A percentile compares a stretch with the other conserved stretches of the same genome.
Conservation (phyloP, 2,888 invertebrate species). For the Nephrotoma appendiculata region DNA sequence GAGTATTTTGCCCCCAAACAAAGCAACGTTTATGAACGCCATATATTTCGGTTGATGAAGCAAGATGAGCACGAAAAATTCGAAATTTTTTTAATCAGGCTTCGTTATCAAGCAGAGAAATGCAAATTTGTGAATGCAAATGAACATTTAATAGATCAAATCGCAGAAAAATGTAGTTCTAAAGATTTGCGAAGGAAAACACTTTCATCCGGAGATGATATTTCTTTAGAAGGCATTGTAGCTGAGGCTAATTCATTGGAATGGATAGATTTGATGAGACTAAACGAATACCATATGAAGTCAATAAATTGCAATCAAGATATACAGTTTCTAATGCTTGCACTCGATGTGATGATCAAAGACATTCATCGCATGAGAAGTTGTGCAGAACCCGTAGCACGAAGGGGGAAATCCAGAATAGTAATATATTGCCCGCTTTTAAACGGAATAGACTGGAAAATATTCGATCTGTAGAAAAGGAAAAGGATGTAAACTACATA, state of each 20-base stretch:
- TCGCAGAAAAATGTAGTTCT: constrained; percentile 16
- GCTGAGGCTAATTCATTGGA: constrained; percentile 10
- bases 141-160: constrained; percentile 18
- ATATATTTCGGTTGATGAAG: too few relatives aligned
- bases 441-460: not conserved
- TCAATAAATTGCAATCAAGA: not conserved
- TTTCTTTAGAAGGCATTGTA: constrained; percentile 8
- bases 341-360: not conserved
- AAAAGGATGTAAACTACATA: not conserved
- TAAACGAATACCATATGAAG: not conserved
- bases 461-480: not conserved
- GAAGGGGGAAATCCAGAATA: not conserved
- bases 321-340: not conserved
- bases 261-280: constrained; percentile 6
- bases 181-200: constrained; percentile 13
- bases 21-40: too few relatives aligned
- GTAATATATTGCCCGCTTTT: not conserved
- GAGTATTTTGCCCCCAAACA: too few relatives aligned
- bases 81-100: too few relatives aligned
- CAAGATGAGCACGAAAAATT: too few relatives aligned
- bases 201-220: constrained; percentile 8
- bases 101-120: too few relatives aligned
- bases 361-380: not conserved
- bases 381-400: not conserved
- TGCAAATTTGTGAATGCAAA: not conserved